Conservation (phyloP, 2,888 invertebrate species). For the Dryadula phaetusa region DNA sequence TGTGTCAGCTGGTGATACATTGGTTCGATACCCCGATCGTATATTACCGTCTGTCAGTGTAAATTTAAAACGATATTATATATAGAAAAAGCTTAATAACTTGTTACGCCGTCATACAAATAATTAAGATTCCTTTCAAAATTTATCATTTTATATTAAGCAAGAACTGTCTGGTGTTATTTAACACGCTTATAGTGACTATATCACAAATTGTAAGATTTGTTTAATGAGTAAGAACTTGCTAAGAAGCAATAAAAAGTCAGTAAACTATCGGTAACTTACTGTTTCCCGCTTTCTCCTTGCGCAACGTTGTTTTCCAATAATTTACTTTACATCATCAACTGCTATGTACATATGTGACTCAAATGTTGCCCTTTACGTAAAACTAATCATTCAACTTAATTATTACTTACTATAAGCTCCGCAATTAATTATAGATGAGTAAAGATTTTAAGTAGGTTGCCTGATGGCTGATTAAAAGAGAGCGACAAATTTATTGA, state of each 20-base stretch:
- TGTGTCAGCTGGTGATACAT: constrained; percentile 74
- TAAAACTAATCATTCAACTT: background rate
- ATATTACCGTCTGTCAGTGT: constrained; percentile 42
- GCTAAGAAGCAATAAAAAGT: constrained; percentile 39
- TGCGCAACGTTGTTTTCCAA: constrained; percentile 67
- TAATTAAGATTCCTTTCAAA: constrained; percentile 23
- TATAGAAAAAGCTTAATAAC: constrained; percentile 33
- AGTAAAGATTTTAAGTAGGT: background rate
- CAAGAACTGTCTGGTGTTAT: constrained; percentile 16
- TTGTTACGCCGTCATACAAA: constrained; percentile 24
- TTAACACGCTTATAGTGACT: constrained; percentile 18
- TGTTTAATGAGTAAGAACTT: constrained; percentile 34
- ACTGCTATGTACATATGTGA: constrained; percentile 47
- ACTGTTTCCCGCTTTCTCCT: constrained; percentile 72
- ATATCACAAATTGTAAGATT: constrained; percentile 19
- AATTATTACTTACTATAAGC: background rate
- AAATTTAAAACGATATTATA: constrained; percentile 35
- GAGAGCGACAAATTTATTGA: constrained; percentile 36
- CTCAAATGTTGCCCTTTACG: constrained; percentile 3
- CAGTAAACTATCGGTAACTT: constrained; percentile 63
- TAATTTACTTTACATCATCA: constrained; percentile 60
- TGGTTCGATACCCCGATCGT: constrained; percentile 51
- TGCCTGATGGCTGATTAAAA: constrained; percentile 33
- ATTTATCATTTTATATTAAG: constrained; percentile 8
- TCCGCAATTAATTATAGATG: background rate